These are phyloP conservation scores for Melanerpes aurifrons DNA, from an alignment of 2,113 vertebrate genomes.

Conservation along the genomic window DNA sequence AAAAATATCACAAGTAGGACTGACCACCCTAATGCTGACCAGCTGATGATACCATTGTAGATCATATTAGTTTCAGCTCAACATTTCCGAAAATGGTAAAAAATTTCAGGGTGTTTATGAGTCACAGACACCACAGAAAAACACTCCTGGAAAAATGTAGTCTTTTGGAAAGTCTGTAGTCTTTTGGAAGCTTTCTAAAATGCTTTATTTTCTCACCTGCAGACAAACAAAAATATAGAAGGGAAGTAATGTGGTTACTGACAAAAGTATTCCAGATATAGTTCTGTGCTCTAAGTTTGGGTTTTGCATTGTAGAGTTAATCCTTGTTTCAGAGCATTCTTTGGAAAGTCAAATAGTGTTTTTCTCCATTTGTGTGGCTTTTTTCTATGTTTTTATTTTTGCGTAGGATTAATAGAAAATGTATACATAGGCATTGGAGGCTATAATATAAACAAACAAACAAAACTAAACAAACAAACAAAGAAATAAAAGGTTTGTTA, in stretches of 20 bases:
- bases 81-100: neutral
- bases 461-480: too few relatives aligned
- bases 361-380: neutral
- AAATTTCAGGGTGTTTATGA: neutral
- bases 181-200: neutral
- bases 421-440: rapidly evolving
- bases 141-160: neutral
- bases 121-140: neutral
- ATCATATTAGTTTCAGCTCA: neutral
- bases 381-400: neutral
- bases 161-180: neutral
- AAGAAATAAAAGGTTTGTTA: neutral
- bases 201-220: neutral
- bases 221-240: neutral
- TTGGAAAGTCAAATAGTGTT: neutral
- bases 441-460: too few relatives aligned
- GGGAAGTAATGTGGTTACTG: neutral
- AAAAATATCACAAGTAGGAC: neutral
- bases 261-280: neutral
- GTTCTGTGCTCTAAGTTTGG: neutral
- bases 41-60: neutral
- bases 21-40: neutral
- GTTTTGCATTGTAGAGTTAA: neutral
- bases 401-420: neutral
- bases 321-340: neutral